Base-by-base conservation (phyloP, 2,113 vertebrate genomes). In the Ptyas mucosa region DNA sequence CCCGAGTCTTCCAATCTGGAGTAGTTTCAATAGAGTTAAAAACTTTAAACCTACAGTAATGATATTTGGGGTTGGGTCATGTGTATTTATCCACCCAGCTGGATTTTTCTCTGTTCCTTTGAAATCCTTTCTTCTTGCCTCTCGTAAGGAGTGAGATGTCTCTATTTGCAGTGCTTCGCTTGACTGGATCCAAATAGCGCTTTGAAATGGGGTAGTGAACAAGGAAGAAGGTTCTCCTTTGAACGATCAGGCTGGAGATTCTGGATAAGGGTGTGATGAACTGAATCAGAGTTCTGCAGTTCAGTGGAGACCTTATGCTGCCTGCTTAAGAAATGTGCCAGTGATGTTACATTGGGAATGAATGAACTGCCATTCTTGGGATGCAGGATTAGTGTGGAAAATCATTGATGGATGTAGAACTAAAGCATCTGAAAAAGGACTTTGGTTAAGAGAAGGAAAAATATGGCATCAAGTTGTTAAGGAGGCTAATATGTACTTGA, bases 21-120 rank as follows among this genome's bases (percentile, higher is more conserved):
- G 51, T n/a, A 54, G 75, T 87, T 92, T 90, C 49, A 49, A 21
- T 34, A n/a, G 90, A 87, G 49, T 90, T 94, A 75, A 92, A 89
- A 58, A 53, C 21, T 54, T 94, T 92, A 90, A 91, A 54, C 57
- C 29, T 52, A 81, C 34, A 81, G 18, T 81, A 88, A 89, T 58
- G 86, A 89, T 93, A 89, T 53, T 39, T 23, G 51, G 64, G 64
- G 54, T 14, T 85, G 54, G 54, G 4, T 34, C 7, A 23, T 20
- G 24, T 51, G 57, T 69, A 69, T 46, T 43, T 46, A 52, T 92
- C 87, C 49, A 69, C 23, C 87, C 91, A 92, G 91, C 61, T 92
- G 91, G 88, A 55, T 75, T 7, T 53, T 20, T 24, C 46, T n/a
- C 52, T 18, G 11, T 18, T 69, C 58, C 53, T 64, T 89, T 86